Evolutionary conservation across 2,797 vertebrate genomes (phyloP).

Genomic region (Micromesistius poutassou): DNA sequence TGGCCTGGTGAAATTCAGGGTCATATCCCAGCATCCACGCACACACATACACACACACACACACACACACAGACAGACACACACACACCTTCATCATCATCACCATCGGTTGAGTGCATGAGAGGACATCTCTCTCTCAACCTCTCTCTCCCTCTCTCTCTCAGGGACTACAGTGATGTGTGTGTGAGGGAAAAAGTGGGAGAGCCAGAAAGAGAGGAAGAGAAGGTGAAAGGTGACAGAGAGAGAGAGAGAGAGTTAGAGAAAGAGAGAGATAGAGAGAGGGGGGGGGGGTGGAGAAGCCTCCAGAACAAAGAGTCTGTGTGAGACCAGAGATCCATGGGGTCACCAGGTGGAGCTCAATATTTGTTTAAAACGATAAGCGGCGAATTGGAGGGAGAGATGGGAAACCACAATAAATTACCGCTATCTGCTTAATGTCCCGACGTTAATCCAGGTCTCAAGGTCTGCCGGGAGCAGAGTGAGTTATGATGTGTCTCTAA

Average conservation of each 20-base stretch:
- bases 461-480: conserved; percentile 73
- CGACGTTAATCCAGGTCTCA: conserved; percentile 86
- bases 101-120: no score
- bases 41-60: not conserved
- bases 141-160: no score
- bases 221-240: not conserved
- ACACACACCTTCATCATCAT: no score
- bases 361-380: conserved; percentile 77
- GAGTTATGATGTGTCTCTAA: conserved; percentile 72
- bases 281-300: not conserved
- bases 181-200: no score
- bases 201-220: not conserved
- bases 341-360: conserved; percentile 61
- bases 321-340: conserved; percentile 46
- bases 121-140: no score
- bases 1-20: not conserved
- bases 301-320: conserved; percentile 11
- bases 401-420: conserved; percentile 76
- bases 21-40: not conserved
- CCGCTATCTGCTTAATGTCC: conserved; percentile 86
- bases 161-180: no score
- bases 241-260: not conserved
- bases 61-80: not conserved
- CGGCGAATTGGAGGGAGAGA: conserved; percentile 53
- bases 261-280: not conserved